A percentile compares a stretch with the other conserved stretches of the same genome.
These are phyloP conservation scores for Clepsis dumicolana DNA, from an alignment of 2,888 invertebrate species.

Conservation along the genomic window DNA sequence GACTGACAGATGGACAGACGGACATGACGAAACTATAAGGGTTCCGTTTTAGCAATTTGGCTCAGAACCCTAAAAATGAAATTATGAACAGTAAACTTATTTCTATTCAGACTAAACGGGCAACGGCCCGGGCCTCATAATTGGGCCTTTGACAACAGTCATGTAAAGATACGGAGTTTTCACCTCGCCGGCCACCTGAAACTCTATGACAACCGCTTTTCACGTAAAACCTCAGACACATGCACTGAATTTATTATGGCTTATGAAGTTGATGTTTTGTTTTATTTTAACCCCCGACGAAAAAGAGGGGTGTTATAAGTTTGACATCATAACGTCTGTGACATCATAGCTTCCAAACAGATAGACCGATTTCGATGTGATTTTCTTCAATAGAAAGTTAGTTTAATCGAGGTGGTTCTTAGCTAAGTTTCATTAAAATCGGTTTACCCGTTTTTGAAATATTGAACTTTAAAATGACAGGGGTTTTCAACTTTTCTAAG, in stretches of 20 bases:
- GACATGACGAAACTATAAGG: not conserved
- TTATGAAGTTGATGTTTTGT: not conserved
- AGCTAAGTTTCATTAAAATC: too few species aligned
- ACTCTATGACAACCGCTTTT: not conserved
- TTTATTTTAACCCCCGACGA: too few species aligned
- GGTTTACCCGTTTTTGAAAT: too few species aligned
- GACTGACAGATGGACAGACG: too few species aligned
- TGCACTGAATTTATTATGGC: not conserved
- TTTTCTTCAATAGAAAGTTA: too few species aligned
- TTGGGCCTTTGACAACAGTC: constrained; percentile 1
- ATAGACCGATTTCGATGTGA: too few species aligned
- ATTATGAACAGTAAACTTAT: not conserved
- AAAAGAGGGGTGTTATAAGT: too few species aligned
- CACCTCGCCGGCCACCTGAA: not conserved
- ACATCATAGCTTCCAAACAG: too few species aligned
- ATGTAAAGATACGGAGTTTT: constrained; percentile 9
- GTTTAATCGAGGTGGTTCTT: too few species aligned
- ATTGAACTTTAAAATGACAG: too few species aligned
- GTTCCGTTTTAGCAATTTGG: not conserved
- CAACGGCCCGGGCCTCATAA: not conserved
- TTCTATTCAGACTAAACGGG: not conserved
- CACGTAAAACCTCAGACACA: not conserved
- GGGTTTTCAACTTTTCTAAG: too few species aligned
- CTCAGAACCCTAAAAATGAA: not conserved
- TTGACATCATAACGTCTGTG: too few species aligned